These are phyloP conservation scores for Scolanthus callimorphus DNA, from an alignment of 92 coral and sea anemone genomes.

Conservation along the genomic window DNA sequence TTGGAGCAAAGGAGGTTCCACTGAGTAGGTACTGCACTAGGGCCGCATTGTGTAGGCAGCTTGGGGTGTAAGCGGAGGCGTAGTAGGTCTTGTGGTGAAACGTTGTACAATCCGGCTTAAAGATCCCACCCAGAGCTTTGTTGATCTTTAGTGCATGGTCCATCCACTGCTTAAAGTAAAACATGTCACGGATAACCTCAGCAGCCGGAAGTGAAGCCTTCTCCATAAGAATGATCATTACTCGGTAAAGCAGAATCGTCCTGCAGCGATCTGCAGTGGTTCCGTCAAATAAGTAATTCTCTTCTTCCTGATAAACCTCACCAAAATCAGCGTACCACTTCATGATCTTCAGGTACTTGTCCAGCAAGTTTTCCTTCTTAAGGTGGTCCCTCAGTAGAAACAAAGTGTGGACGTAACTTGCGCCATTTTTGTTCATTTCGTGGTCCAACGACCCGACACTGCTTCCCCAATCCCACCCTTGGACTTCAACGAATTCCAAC, in stretches of 20 bases:
- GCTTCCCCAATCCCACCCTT: constrained; percentile 58
- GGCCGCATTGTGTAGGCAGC: constrained; percentile 41
- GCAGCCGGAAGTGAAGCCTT: constrained; percentile 18
- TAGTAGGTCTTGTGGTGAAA: constrained; percentile 59
- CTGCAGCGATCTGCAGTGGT: constrained; percentile 59
- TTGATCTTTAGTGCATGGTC: constrained; percentile 34
- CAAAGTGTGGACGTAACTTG: constrained; percentile 37
- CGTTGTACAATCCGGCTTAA: constrained; percentile 53
- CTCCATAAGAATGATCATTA: constrained; percentile 57
- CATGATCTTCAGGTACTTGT: constrained; percentile 14
- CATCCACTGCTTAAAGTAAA: constrained; percentile 37
- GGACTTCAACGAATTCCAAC: constrained; percentile 42
- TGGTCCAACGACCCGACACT: constrained; percentile 45
- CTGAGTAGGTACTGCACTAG: constrained; percentile 35
- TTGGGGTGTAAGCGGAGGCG: constrained; percentile 54
- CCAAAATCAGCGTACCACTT: constrained; percentile 44
- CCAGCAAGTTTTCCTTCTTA: neutral
- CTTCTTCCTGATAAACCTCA: too few species aligned
- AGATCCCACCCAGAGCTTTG: constrained; percentile 43
- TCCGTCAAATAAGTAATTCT: constrained; percentile 19
- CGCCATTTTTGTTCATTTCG: constrained; percentile 32
- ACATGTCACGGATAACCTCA: constrained; percentile 62
- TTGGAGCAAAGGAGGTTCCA: constrained; percentile 23
- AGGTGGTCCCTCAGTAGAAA: constrained; percentile 5
- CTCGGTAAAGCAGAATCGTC: constrained; percentile 41